Evolutionary conservation across 2,888 invertebrate species (phyloP), one percentile per base, ranked within the genome.

Genomic region (Meghimatium bilineatum): DNA sequence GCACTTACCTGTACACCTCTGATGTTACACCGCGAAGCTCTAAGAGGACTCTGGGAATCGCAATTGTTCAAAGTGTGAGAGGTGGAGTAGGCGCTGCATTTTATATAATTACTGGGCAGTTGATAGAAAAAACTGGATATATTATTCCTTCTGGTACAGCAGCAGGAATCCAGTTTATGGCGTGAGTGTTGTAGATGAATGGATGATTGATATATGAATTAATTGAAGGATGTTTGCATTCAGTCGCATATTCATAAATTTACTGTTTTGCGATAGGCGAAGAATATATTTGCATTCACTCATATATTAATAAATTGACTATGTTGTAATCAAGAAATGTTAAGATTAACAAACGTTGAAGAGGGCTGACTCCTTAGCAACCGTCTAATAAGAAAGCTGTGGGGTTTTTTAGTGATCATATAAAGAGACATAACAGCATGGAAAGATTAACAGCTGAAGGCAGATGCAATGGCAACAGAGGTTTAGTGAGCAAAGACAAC

Each of bases 61-160:
- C 86, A 23, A 69, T 88, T 29, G 78, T 88, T 32, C 84, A 87
- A 32, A 38, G 80, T 12, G 69, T 71, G 8, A 60, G 63, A 26
- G 87, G 88, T 20, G 36, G 85, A 17, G 79, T 85, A n/a, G 63
- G 69, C 5, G 81, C 83, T 3, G 67, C 78, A 6, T 63, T 85
- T 32, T 80, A 83, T 56, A 52, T 85, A 5, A 75, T 78, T 1
- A 71, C 85, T 20, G 88, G 88, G 8, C 85, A 81, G 60, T 74
- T 88, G 32, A 87, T 88, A 60, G 63, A 87, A 67, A 32, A 71
- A 12, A 80, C 85, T n/a, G 87, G 87, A 66, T 85, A 34, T 66
- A 44, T 85, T 23, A 74, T 81, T 29, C 86, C 87, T 52, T 60
- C 80, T 20, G 20, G 80, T n/a, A 38, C 52, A 5, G 74, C 85